Evolutionary conservation across 2,888 invertebrate species (phyloP).

Genomic region (Acanthopleura granulata): DNA sequence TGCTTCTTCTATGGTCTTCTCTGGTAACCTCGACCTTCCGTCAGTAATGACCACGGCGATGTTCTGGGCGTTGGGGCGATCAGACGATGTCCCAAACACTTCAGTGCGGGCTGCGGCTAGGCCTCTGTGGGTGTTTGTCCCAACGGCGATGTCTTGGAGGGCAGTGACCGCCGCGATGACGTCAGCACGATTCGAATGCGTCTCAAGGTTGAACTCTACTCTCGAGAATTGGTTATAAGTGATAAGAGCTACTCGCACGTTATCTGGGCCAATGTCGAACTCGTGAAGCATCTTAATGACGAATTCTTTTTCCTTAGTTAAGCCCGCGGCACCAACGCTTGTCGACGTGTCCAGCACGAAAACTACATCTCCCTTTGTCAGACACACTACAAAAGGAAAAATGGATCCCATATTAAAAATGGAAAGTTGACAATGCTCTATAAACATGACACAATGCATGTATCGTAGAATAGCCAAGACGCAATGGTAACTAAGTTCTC

Average conservation of each 20-base stretch:
- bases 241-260: slow-evolving; percentile 13
- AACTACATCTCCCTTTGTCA: slow-evolving; percentile 5
- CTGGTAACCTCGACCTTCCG: slow-evolving; percentile 16
- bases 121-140: slow-evolving; percentile 13
- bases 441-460: too few species aligned
- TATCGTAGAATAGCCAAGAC: too few species aligned
- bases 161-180: background rate
- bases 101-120: slow-evolving; percentile 13
- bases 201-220: slow-evolving; percentile 12
- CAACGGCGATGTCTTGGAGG: background rate
- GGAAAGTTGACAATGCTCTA: too few species aligned
- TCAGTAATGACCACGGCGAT: slow-evolving; percentile 25
- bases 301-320: background rate
- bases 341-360: slow-evolving; percentile 10
- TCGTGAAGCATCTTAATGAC: background rate
- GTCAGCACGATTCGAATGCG: background rate
- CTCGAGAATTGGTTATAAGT: slow-evolving; percentile 8
- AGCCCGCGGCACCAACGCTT: background rate
- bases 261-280: slow-evolving; percentile 9
- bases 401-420: background rate
- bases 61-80: slow-evolving; percentile 11
- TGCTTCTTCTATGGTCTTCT: slow-evolving; percentile 3
- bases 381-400: background rate
- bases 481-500: too few species aligned
- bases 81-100: slow-evolving; percentile 3